Evolutionary conservation across 2,888 invertebrate species (phyloP), one percentile per base, ranked within the genome.

Genomic region (Slavum lentiscoides): DNA sequence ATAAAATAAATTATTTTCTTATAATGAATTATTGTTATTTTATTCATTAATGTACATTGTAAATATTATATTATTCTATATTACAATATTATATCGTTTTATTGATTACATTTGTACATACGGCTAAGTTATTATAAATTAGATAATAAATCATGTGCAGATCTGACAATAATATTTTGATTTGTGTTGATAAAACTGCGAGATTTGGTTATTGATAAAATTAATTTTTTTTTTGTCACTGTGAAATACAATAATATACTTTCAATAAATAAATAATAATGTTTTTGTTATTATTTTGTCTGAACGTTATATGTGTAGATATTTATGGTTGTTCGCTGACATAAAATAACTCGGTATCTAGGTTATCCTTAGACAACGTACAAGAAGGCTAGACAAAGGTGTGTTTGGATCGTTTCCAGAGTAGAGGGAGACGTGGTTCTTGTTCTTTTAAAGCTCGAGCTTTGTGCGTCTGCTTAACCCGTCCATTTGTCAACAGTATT

Each of bases 401-500:
- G 66, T 66, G 30, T 58, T 75, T 67, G 75, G 67, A 75, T 39
- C 75, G 43, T 58, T 67, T 66, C 75, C 66, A 75, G 43, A 43
- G 58, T 11, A 23, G 19, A 58, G 39, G 55, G 21, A 58, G 67
- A 58, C 21, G 55, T 39, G 66, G 67, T 21, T 23, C 66, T 21
- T 66, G 67, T 75, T 75, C 39, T 75, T 75, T 67, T 75, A 23
- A 23, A 58, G 23, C 67, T 58, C 67, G 2, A 67, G 75, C 75
- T 58, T 67, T 75, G 75, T 75, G 21, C 13, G 67, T 67, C 43
- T n/a, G 67, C 67, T 67, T 59, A 75, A 75, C 75, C 75, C 66
- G 43, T 67, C 75, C 75, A 75, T 75, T 75, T 75, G 66, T 75
- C 75, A 75, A 67, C 66, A 75, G 75, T 75, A 75, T 75, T 75